These are phyloP conservation scores for Meganola albula DNA, from an alignment of 2,888 invertebrate species.

Conservation along the genomic window DNA sequence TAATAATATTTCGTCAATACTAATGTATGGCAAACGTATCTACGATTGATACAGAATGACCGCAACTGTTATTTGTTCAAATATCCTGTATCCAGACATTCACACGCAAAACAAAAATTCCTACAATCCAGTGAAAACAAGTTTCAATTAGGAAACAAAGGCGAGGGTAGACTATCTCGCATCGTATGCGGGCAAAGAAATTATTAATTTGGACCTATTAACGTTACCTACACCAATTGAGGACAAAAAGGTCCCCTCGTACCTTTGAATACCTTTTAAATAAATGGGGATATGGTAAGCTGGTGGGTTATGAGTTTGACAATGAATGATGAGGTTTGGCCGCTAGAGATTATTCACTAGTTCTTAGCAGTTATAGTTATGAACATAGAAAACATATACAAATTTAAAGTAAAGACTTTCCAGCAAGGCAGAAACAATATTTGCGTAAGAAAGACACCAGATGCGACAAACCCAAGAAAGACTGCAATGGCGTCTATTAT, in stretches of 20 bases:
- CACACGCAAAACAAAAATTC: conserved; percentile 29
- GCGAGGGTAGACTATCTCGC: conserved; percentile 38
- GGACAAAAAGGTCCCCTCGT: conserved; percentile 52
- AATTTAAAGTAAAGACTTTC: too few relatives aligned
- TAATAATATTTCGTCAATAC: too few relatives aligned
- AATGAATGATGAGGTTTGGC: conserved; percentile 39
- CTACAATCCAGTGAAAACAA: conserved; percentile 42
- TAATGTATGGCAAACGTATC: too few relatives aligned
- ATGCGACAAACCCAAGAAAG: too few relatives aligned
- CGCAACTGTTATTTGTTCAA: too few relatives aligned
- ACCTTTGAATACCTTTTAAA: conserved; percentile 47
- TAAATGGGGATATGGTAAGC: conserved; percentile 34
- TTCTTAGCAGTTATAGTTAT: conserved; percentile 14
- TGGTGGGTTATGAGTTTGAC: conserved; percentile 39
- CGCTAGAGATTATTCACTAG: conserved; percentile 21
- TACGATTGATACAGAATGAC: too few relatives aligned
- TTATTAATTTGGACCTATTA: conserved; percentile 64
- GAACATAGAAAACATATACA: too few relatives aligned
- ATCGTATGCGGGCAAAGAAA: conserved; percentile 56
- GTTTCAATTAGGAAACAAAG: conserved; percentile 54
- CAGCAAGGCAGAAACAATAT: too few relatives aligned
- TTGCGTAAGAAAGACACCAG: too few relatives aligned
- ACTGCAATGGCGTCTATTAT: too few relatives aligned
- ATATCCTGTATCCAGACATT: conserved; percentile 7
- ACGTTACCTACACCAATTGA: conserved; percentile 57